phyloP scores from a whole-genome alignment of 2,888 invertebrate genomes.

The Ariolimax columbianus region DNA sequence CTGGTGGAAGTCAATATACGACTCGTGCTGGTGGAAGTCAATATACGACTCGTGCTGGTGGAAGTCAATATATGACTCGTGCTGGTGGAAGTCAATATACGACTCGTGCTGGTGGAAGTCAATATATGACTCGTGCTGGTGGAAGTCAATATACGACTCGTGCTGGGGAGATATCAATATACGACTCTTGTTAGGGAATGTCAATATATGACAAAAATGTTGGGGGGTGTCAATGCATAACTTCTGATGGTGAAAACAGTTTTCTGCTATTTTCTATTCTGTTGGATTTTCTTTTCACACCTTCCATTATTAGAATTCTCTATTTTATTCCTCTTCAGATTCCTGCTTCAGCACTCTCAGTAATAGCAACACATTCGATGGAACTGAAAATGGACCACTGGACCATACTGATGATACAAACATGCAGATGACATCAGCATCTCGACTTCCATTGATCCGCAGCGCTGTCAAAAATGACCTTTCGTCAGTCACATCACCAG shows the following conservation, averaged over 20 bases:
- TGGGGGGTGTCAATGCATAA: not conserved
- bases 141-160: too few species aligned
- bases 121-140: too few species aligned
- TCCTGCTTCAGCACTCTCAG: slow-evolving; percentile 23
- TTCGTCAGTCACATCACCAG: not conserved
- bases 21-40: too few species aligned
- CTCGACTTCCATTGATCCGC: not conserved
- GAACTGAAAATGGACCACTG: not conserved
- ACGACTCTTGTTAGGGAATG: too few species aligned
- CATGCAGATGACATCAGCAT: not conserved
- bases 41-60: too few species aligned
- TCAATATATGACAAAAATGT: not conserved
- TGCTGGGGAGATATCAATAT: too few species aligned
- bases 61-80: too few species aligned
- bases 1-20: too few species aligned
- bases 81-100: too few species aligned
- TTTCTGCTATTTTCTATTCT: not conserved
- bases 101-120: too few species aligned
- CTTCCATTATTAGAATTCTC: not conserved
- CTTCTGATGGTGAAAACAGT: not conserved
- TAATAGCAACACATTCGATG: not conserved
- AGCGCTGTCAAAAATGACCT: not conserved
- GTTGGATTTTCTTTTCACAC: too few species aligned
- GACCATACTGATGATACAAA: not conserved
- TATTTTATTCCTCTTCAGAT: not conserved